Percentiles rank a stretch among this genome's conserved stretches.
Conservation (phyloP, 2,113 vertebrate species). For the Capreolus pygargus region DNA sequence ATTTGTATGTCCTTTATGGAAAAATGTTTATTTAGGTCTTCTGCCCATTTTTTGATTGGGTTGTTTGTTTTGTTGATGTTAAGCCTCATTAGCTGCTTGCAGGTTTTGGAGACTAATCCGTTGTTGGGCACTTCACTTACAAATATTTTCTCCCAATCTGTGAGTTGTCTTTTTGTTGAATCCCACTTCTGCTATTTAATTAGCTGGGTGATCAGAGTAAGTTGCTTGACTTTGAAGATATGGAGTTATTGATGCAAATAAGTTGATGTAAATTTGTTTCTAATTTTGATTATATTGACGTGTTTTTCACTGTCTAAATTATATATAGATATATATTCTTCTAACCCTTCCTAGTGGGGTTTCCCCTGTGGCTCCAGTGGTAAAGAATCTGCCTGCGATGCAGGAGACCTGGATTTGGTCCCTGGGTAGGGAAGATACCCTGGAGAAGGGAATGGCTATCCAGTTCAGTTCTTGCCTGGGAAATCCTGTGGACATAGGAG, state of each 20-base stretch:
- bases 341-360: not conserved
- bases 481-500: not conserved
- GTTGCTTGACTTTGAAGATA: not conserved
- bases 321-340: not conserved
- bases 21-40: not conserved
- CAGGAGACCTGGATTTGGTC: not conserved
- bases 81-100: not conserved
- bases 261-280: not conserved
- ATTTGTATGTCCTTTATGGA: not conserved
- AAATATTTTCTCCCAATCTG: not conserved
- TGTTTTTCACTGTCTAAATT: not conserved
- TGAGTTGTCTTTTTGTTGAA: not conserved
- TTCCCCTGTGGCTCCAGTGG: not conserved
- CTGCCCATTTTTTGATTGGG: not conserved
- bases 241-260: not conserved
- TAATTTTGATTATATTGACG: not conserved
- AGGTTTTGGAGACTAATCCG: not conserved
- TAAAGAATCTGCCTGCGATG: not conserved
- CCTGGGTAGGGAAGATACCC: not conserved
- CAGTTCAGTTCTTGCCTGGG: not conserved
- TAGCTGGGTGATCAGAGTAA: not conserved
- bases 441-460: not conserved
- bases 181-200: not conserved
- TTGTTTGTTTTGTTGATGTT: not conserved
- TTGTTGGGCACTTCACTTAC: not conserved